Evolutionary conservation across 2,113 vertebrate genomes (phyloP), one percentile per base, ranked within the genome.

Genomic region (Rostratula benghalensis): DNA sequence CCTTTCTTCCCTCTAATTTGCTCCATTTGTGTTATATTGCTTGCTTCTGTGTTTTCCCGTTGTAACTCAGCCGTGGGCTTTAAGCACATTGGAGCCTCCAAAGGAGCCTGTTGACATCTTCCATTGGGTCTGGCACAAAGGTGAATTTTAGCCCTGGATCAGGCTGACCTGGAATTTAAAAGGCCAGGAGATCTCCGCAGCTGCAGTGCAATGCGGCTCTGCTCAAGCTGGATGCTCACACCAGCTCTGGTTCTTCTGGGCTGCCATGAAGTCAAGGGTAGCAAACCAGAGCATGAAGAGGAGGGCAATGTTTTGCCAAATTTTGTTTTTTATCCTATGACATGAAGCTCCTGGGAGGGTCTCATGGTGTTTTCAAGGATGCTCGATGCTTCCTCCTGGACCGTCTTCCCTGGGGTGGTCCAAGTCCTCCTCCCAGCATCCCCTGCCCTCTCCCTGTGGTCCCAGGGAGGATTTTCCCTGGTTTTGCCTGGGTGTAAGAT

Each of bases 1-100:
- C 64, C 28, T 94, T 96, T 95, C 76, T 96, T 48, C 87, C 25
- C 60, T 80, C 46, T 87, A 31, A 74, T 81, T 83, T 61, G 63
- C 59, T 12, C 54, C 2, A 1, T 8, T 24, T 74, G 54, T 41
- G 54, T 69, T 86, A 43, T 7, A 19, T 13, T 30, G 57, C 48
- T 48, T 12, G 61, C 57, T 56, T 13, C 61, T 69, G 39, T 2
- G 3, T 53, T 80, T 80, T 11, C 39, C 46, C 30, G 3, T 43
- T 65, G 85, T 69, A 61, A 7, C 50, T 85, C 79, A 80, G 71
- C 45, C 67, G 21, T 20, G 45, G 39, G 46, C 45, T 8, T 30
- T n/a, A 9, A 69, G 33, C 37, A 23, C 1, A 0, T 33, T 43
- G 1, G 1, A 77, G 50, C 54, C 41, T 76, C 73, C 41, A 5